Conservation (phyloP, 2,113 vertebrate species). For the Channa argus region DNA sequence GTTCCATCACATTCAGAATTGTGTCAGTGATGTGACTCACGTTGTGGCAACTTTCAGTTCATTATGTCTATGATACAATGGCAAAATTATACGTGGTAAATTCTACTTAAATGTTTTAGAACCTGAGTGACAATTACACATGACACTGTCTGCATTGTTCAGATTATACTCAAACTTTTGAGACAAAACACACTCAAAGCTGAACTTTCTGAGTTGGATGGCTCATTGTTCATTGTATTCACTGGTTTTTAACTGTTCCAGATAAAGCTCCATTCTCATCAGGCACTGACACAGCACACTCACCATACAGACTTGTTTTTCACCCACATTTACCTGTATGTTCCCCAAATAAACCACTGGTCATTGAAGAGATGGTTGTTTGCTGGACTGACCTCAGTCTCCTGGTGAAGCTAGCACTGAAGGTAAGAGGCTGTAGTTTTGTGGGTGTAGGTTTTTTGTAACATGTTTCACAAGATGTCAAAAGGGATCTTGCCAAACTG, state of each 20-base stretch:
- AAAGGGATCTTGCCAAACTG: constrained; percentile 42
- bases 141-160: constrained; percentile 44
- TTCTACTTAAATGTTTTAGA: constrained; percentile 50
- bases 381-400: constrained; percentile 50
- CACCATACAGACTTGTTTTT: constrained; percentile 50
- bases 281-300: constrained; percentile 82
- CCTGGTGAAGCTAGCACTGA: constrained; percentile 24
- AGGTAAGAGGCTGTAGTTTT: constrained; percentile 56
- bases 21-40: not conserved
- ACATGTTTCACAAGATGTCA: constrained; percentile 22
- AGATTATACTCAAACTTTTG: constrained; percentile 42
- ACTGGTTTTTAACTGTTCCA: constrained; percentile 75
- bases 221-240: constrained; percentile 65
- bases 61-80: not conserved
- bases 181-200: constrained; percentile 50
- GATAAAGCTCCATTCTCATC: constrained; percentile 77
- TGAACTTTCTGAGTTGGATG: constrained; percentile 50
- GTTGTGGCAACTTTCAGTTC: constrained; percentile 21
- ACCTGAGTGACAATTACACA: constrained; percentile 22
- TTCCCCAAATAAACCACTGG: constrained; percentile 56
- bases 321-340: constrained; percentile 72
- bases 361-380: constrained; percentile 60
- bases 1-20: not conserved
- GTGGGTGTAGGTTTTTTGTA: not conserved
- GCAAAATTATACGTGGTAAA: constrained; percentile 8